Percentiles rank a stretch among this genome's conserved stretches.
These are phyloP conservation scores for Poecilia wingei DNA, from an alignment of 2,797 vertebrate species.

Conservation along the genomic window DNA sequence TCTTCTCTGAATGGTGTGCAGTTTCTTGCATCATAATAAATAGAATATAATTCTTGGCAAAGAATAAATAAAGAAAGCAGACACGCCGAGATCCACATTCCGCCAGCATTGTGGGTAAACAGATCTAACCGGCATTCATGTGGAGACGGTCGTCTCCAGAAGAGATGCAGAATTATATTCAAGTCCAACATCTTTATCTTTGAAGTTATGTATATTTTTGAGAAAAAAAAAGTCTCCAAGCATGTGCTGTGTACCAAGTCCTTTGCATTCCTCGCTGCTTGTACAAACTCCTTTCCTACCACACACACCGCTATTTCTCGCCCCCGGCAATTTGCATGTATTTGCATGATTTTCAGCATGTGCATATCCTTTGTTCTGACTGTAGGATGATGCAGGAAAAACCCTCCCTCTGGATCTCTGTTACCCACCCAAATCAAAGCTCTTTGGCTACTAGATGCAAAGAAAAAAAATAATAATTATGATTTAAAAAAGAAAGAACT, in stretches of 20 bases:
- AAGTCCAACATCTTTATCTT: constrained; percentile 50
- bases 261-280: constrained; percentile 54
- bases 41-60: not conserved
- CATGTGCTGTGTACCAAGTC: constrained; percentile 59
- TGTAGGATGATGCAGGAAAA: constrained; percentile 85
- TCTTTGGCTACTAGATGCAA: constrained; percentile 66
- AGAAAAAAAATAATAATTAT: constrained; percentile 64
- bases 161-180: constrained; percentile 46
- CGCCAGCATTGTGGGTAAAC: constrained; percentile 14
- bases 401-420: constrained; percentile 42
- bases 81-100: not conserved
- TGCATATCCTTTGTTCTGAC: constrained; percentile 89
- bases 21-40: constrained; percentile 39
- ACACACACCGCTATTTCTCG: constrained; percentile 56
- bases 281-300: constrained; percentile 58
- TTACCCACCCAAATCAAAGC: constrained; percentile 52
- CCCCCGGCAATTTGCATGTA: constrained; percentile 86
- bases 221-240: constrained; percentile 46
- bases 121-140: constrained; percentile 24
- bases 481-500: constrained; percentile 39
- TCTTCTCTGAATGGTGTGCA: constrained; percentile 19
- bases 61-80: constrained; percentile 16
- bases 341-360: constrained; percentile 88
- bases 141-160: constrained; percentile 24
- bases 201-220: constrained; percentile 41